These are phyloP conservation scores for Struthio camelus DNA, from an alignment of 2,113 vertebrate genomes.

Conservation along the genomic window DNA sequence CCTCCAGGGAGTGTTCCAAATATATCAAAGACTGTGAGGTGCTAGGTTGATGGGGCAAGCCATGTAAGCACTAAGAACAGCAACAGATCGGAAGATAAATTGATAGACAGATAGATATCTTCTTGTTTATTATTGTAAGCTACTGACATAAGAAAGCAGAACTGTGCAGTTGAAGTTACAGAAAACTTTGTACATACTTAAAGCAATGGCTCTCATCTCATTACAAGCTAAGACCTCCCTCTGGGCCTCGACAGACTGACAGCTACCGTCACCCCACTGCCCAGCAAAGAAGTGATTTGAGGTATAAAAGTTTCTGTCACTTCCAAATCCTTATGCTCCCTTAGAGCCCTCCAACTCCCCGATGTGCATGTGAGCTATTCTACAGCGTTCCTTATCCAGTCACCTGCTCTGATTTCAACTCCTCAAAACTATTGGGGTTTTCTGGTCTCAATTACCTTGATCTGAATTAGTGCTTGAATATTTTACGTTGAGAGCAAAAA, in stretches of 20 bases:
- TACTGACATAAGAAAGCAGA: constrained; percentile 43
- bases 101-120: constrained; percentile 1
- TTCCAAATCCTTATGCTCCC: constrained; percentile 57
- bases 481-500: constrained; percentile 23
- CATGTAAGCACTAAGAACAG: background rate
- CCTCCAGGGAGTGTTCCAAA: background rate
- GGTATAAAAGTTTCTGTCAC: constrained; percentile 71
- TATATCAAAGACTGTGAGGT: background rate
- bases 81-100: background rate
- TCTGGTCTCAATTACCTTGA: constrained; percentile 8
- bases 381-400: constrained; percentile 30
- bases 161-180: constrained; percentile 50
- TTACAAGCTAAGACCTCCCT: constrained; percentile 70
- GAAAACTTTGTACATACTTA: constrained; percentile 59
- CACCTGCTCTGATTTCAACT: constrained; percentile 53
- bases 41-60: background rate
- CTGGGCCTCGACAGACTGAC: constrained; percentile 70
- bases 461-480: constrained; percentile 20
- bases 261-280: constrained; percentile 68
- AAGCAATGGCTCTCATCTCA: constrained; percentile 71
- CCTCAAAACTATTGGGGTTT: constrained; percentile 28
- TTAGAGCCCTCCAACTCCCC: constrained; percentile 49
- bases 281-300: constrained; percentile 71
- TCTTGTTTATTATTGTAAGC: constrained; percentile 55
- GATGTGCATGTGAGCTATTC: constrained; percentile 51